phyloP scores from a whole-genome alignment of 2,888 invertebrate genomes.

The Ichneumoninae sp. region DNA sequence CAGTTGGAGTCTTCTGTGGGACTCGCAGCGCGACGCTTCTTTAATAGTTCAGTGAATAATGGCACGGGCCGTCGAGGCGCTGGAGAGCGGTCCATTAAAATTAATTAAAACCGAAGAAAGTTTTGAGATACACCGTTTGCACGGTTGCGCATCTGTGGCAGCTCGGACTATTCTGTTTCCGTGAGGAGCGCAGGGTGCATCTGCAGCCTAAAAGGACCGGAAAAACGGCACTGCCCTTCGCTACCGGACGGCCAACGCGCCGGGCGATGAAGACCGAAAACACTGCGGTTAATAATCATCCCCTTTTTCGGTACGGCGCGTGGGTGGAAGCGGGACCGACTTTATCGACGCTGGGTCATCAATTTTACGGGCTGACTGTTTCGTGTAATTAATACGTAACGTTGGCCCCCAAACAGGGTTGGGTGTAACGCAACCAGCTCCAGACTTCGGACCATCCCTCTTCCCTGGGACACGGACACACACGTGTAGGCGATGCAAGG shows the following conservation, averaged over 20 bases:
- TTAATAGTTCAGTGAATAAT: conserved; percentile 54
- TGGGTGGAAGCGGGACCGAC: conserved; percentile 38
- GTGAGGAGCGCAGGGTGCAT: background rate
- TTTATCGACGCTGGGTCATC: conserved; percentile 66
- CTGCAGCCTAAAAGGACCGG: background rate
- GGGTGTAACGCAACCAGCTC: conserved; percentile 9
- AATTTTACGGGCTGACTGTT: conserved; percentile 76
- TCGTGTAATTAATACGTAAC: conserved; percentile 77
- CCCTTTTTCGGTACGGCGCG: background rate
- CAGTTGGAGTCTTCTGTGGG: conserved; percentile 12
- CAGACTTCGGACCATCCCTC: conserved; percentile 56
- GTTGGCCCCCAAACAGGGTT: conserved; percentile 30
- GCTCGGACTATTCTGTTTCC: background rate
- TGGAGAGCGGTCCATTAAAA: conserved; percentile 40
- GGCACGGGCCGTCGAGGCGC: background rate
- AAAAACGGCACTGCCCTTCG: conserved; percentile 33
- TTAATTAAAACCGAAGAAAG: conserved; percentile 60
- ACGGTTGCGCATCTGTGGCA: background rate
- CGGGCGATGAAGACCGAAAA: conserved; percentile 12
- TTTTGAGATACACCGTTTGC: conserved; percentile 14
- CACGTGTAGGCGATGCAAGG: conserved; percentile 30
- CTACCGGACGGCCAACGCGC: conserved; percentile 8
- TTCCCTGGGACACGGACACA: conserved; percentile 40
- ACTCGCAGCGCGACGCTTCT: background rate
- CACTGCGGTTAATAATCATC: conserved; percentile 31